Base-by-base conservation (phyloP, 2,888 invertebrate species). In the Lagria hirta region DNA sequence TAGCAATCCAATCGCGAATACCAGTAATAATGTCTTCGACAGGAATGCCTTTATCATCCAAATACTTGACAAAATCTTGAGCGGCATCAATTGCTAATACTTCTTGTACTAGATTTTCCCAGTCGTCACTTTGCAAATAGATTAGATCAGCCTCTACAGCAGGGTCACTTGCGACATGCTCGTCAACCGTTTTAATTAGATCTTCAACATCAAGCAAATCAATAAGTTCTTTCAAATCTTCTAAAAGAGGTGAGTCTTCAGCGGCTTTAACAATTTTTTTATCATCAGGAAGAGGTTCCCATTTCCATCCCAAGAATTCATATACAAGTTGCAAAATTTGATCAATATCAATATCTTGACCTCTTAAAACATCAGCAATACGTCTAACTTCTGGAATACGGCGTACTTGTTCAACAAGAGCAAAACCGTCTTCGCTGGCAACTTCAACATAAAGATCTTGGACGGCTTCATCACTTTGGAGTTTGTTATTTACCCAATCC, bases 391-490 rank as follows among this genome's bases (percentile, higher is more conserved):
- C 60, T 4, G 48, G 42, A 8, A 55, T 18, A 10, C 34, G 38
- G 12, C 57, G 50, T 10, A 60, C 43, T 32, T 58, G 49, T 18
- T 61, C 57, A 12, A 60, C 51, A 15, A 62, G 30, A n/a, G 43
- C 38, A 10, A 51, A 43, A 10, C 52, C 46, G 15, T 59, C 51
- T 16, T 53, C 43, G 14, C 55, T 51, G 12, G 57, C 49, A 15
- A 63, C 43, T 22, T 48, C 49, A 8, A 37, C 48, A 20, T 52
- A 57, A 14, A 64, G 49, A 11, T 49, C 52, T 38, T 54, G 43
- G 37, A 64, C 58, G 16, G 49, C 56, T 1, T 34, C 36, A 22
- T 52, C 56, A 26, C 49, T 52, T 16, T 33, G 33, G 16, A 58
- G 18, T 21, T 55, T 55, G n/a, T 57, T 49, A 11, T 48, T 28